A percentile compares a stretch with the other conserved stretches of the same genome.
phyloP scores from a whole-genome alignment of 2,113 vertebrate species.

The Triplophysa rosa region DNA sequence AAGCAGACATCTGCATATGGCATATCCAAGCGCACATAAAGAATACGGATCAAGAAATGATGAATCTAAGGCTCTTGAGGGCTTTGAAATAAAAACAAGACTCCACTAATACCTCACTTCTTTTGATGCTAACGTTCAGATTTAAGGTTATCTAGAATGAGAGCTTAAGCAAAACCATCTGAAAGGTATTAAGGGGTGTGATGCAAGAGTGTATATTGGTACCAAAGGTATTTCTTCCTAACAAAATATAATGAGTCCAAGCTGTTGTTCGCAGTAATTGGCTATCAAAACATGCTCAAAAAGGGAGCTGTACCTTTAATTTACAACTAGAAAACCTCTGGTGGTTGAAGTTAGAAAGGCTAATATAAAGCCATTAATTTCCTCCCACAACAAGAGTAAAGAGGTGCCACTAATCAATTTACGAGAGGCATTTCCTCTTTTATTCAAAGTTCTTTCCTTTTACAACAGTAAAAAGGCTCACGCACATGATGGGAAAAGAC shows the following conservation, averaged over 20 bases:
- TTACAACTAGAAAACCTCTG: constrained; percentile 5
- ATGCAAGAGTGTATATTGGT: constrained; percentile 48
- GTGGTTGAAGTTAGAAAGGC: constrained; percentile 7
- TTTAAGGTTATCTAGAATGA: constrained; percentile 45
- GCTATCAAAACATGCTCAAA: constrained; percentile 43
- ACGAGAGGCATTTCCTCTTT: constrained; percentile 14
- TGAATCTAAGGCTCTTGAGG: constrained; percentile 8
- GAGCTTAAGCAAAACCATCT: constrained; percentile 51
- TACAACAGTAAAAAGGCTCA: constrained; percentile 38
- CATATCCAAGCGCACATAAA: constrained; percentile 18
- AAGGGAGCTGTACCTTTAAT: constrained; percentile 16
- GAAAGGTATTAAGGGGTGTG: constrained; percentile 53
- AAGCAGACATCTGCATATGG: constrained; percentile 27
- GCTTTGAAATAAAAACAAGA: constrained; percentile 35
- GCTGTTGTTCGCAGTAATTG: constrained; percentile 46
- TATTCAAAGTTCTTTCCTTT: constrained; percentile 15
- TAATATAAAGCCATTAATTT: constrained; percentile 18
- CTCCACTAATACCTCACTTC: constrained; percentile 11
- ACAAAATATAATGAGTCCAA: constrained; percentile 56
- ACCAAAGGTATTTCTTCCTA: constrained; percentile 56
- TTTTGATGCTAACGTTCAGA: constrained; percentile 33
- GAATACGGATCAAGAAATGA: constrained; percentile 22
- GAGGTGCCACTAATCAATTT: constrained; percentile 31
- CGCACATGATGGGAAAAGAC: constrained; percentile 10
- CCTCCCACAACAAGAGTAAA: constrained; percentile 21